Percentiles rank a stretch among this genome's conserved stretches.
Evolutionary conservation across 2,888 invertebrate species (phyloP).

Genomic region (Dasysyrphus tricinctus): DNA sequence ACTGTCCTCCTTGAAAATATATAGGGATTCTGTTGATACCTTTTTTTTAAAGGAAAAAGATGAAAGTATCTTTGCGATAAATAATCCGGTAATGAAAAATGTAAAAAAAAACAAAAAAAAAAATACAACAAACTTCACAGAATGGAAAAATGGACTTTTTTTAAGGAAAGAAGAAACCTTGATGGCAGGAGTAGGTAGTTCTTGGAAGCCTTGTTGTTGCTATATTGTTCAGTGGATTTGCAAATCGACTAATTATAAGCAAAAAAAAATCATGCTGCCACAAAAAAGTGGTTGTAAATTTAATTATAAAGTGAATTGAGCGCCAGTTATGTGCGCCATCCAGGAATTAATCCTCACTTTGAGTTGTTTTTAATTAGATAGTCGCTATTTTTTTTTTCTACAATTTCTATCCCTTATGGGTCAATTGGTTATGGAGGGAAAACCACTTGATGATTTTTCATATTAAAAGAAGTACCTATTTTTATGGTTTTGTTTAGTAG

Average conservation of each 20-base stretch:
- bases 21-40: constrained; percentile 56
- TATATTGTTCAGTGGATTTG: constrained; percentile 54
- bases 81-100: constrained; percentile 67
- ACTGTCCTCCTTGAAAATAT: constrained; percentile 50
- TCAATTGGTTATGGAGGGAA: constrained; percentile 45
- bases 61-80: constrained; percentile 66
- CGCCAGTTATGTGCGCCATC: constrained; percentile 49
- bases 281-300: constrained; percentile 57
- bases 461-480: constrained; percentile 26
- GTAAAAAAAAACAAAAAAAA: constrained; percentile 20
- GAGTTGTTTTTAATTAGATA: constrained; percentile 61
- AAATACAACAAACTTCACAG: constrained; percentile 48
- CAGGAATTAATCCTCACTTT: constrained; percentile 49
- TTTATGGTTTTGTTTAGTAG: background rate
- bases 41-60: constrained; percentile 18
- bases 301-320: constrained; percentile 66
- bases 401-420: constrained; percentile 41
- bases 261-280: constrained; percentile 17
- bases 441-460: constrained; percentile 49
- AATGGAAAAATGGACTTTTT: constrained; percentile 11
- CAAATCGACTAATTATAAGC: constrained; percentile 67
- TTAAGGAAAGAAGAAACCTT: background rate
- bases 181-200: background rate
- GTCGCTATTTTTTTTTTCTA: constrained; percentile 5
- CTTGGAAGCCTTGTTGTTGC: constrained; percentile 6